These are phyloP conservation scores for Nephrotoma guestfalica DNA, from an alignment of 2,888 invertebrate species.

Conservation along the genomic window DNA sequence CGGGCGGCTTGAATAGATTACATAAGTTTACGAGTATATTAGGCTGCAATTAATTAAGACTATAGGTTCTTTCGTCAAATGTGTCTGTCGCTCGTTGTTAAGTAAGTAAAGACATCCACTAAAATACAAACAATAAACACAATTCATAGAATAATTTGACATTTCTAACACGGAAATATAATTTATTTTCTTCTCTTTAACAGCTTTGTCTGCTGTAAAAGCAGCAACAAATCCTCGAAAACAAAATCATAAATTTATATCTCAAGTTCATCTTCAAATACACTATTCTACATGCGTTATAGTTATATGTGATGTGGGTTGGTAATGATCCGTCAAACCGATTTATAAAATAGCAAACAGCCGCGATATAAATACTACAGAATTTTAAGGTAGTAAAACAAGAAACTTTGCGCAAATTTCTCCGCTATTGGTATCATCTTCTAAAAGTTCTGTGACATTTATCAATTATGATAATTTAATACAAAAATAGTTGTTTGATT, in stretches of 20 bases:
- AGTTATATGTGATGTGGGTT: not conserved
- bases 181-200: not conserved
- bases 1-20: not conserved
- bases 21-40: not conserved
- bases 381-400: not conserved
- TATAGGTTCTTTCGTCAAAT: not conserved
- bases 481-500: not conserved
- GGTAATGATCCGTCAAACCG: not conserved
- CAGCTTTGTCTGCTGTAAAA: not conserved
- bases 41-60: not conserved
- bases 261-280: not conserved
- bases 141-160: not conserved
- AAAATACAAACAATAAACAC: not conserved
- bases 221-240: not conserved
- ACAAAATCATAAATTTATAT: not conserved
- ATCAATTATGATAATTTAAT: not conserved
- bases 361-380: not conserved
- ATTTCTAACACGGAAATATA: not conserved
- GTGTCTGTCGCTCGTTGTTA: not conserved
- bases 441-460: not conserved
- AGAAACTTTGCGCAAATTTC: not conserved
- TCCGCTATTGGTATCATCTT: not conserved
- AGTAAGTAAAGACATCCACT: not conserved
- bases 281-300: not conserved
- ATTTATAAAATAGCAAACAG: not conserved